A percentile compares a stretch with the other conserved stretches of the same genome.
These are phyloP conservation scores for Delphinapterus leucas DNA, from an alignment of 2,113 vertebrate species.

Conservation along the genomic window DNA sequence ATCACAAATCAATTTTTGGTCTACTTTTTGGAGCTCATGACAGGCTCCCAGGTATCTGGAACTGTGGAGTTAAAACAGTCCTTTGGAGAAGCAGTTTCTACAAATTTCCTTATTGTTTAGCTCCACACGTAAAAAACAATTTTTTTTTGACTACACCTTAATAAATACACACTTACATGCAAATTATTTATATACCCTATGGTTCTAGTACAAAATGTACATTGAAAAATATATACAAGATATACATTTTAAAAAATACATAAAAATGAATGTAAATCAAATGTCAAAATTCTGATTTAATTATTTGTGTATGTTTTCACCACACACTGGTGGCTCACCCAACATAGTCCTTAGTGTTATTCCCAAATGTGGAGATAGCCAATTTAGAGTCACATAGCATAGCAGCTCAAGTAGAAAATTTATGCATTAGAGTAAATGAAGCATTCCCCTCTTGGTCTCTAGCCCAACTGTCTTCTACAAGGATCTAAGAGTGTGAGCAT, in stretches of 20 bases:
- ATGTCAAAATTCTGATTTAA: neutral
- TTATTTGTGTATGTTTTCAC: neutral
- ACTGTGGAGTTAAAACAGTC: neutral
- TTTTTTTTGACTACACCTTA: neutral
- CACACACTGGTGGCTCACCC: rapidly evolving
- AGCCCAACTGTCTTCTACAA: neutral
- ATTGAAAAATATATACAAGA: neutral
- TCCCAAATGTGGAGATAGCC: neutral
- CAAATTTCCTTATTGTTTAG: neutral
- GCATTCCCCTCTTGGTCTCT: neutral
- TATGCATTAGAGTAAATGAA: neutral
- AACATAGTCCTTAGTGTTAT: neutral
- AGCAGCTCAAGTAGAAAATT: neutral
- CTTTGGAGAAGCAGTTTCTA: neutral
- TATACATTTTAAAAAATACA: neutral
- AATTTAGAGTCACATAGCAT: neutral
- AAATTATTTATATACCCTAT: neutral
- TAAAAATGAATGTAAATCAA: neutral
- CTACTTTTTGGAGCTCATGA: neutral
- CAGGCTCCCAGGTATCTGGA: neutral
- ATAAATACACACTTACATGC: neutral
- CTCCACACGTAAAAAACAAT: neutral
- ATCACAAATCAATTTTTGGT: neutral
- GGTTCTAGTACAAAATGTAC: neutral
- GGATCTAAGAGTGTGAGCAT: neutral